These are phyloP conservation scores for Ophion slaviceki DNA, from an alignment of 2,888 invertebrate species.

Conservation along the genomic window DNA sequence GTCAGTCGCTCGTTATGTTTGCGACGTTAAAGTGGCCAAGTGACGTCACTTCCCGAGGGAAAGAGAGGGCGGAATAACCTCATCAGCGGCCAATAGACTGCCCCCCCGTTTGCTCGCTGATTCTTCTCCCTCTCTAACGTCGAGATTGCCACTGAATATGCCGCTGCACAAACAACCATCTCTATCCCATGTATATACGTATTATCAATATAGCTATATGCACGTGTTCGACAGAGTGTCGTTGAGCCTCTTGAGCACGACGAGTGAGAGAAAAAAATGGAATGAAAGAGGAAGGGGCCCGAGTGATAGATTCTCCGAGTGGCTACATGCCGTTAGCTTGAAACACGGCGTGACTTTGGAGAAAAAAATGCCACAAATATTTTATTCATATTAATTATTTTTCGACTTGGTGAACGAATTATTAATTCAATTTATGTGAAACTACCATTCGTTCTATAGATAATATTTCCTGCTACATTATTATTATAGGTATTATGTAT, in stretches of 20 bases:
- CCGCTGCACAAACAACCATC: constrained; percentile 39
- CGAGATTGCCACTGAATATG: constrained; percentile 54
- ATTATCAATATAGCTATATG: constrained; percentile 11
- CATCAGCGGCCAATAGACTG: constrained; percentile 76
- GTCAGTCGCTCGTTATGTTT: constrained; percentile 72
- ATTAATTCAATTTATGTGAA: too few relatives aligned
- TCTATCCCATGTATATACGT: constrained; percentile 8
- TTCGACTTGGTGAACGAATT: too few relatives aligned
- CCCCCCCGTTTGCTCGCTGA: constrained; percentile 74
- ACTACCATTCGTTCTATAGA: too few relatives aligned
- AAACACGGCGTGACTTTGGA: background rate
- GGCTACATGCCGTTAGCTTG: constrained; percentile 9
- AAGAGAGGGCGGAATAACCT: constrained; percentile 79
- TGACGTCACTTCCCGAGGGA: constrained; percentile 79
- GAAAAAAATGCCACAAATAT: background rate
- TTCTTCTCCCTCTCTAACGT: constrained; percentile 50
- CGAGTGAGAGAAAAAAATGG: constrained; percentile 30
- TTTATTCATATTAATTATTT: background rate
- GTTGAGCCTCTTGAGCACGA: constrained; percentile 34
- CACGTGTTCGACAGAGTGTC: background rate
- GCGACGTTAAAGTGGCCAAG: constrained; percentile 77
- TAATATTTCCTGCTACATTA: too few relatives aligned
- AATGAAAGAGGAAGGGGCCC: constrained; percentile 14
- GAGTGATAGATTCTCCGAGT: constrained; percentile 16
- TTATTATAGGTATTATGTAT: too few relatives aligned